These are phyloP conservation scores for Micromesistius poutassou DNA, from an alignment of 2,797 vertebrate genomes.

Conservation along the genomic window DNA sequence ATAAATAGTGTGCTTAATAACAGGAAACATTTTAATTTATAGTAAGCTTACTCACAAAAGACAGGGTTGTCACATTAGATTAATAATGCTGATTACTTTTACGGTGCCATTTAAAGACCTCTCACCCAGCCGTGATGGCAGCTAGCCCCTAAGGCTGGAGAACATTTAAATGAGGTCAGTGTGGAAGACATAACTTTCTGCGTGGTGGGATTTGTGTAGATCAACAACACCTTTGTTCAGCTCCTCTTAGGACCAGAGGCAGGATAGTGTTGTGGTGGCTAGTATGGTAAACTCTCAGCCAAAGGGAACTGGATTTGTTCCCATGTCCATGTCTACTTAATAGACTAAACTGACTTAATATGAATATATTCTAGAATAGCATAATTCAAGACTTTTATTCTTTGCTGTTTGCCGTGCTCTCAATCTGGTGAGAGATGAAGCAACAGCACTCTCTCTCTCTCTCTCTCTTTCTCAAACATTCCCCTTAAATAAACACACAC, in stretches of 20 bases:
- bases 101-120: slow-evolving; percentile 17
- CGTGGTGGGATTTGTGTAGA: slow-evolving; percentile 10
- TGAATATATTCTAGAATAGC: not conserved
- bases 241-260: not conserved
- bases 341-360: not conserved
- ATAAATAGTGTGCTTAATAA: slow-evolving; percentile 3
- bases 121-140: slow-evolving; percentile 7
- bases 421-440: no score
- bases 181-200: slow-evolving; percentile 1
- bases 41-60: not conserved
- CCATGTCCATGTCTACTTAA: no score
- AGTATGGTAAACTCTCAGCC: not conserved
- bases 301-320: not conserved
- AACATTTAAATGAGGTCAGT: slow-evolving; percentile 17
- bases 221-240: slow-evolving; percentile 7
- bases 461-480: no score
- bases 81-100: slow-evolving; percentile 7
- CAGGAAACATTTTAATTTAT: not conserved
- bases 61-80: slow-evolving; percentile 8
- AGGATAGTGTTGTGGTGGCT: not conserved
- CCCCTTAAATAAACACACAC: no score
- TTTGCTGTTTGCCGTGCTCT: not conserved
- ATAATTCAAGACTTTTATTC: not conserved
- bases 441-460: no score
- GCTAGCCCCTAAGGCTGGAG: slow-evolving; percentile 19